Evolutionary conservation across 2,888 invertebrate species (phyloP).

Genomic region (Chorisops tibialis): DNA sequence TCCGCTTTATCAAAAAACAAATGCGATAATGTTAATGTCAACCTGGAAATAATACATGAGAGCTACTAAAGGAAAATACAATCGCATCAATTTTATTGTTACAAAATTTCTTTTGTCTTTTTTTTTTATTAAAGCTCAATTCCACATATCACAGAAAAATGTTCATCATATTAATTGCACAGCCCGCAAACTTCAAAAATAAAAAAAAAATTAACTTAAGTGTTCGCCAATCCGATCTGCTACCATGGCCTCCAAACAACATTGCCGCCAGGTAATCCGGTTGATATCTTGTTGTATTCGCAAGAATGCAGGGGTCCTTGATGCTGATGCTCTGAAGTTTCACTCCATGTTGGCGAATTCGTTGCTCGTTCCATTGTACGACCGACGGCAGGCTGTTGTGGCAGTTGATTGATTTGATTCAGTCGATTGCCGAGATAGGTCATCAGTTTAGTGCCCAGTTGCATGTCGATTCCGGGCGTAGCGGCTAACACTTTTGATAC

Average conservation of each 20-base stretch:
- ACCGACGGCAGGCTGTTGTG: not conserved
- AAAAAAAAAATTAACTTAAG: not conserved
- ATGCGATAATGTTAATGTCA: too few relatives aligned
- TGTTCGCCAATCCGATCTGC: not conserved
- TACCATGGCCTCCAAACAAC: slow-evolving; percentile 19
- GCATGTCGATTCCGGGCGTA: slow-evolving; percentile 77
- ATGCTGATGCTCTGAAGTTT: not conserved
- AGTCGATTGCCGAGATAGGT: slow-evolving; percentile 82
- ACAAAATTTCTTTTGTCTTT: not conserved
- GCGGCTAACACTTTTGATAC: slow-evolving; percentile 79
- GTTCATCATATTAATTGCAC: slow-evolving; percentile 8
- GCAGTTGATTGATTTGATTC: slow-evolving; percentile 52
- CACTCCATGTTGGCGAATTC: slow-evolving; percentile 10
- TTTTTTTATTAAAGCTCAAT: slow-evolving; percentile 18
- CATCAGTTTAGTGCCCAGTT: slow-evolving; percentile 81
- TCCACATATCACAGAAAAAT: slow-evolving; percentile 19
- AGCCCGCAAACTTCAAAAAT: not conserved
- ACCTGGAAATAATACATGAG: too few relatives aligned
- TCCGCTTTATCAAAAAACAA: too few relatives aligned
- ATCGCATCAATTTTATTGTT: not conserved
- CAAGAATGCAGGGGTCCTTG: not conserved
- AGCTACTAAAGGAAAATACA: too few relatives aligned
- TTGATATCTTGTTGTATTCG: not conserved
- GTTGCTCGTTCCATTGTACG: not conserved
- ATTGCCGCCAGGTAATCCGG: not conserved